Conservation (phyloP, 2,113 vertebrate species). For the Trichechus manatus region DNA sequence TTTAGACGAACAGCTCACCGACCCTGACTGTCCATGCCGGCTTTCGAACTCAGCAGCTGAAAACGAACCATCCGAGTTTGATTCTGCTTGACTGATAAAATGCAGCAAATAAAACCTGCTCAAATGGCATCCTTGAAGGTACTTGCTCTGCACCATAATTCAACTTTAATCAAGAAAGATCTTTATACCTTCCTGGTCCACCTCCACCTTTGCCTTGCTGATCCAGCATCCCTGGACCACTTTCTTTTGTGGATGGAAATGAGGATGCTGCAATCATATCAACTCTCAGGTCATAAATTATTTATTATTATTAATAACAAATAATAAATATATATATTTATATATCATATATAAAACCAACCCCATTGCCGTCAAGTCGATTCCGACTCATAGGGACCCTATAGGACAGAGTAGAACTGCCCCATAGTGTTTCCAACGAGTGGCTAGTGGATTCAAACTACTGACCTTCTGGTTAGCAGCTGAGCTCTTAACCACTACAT, state of each 20-base stretch:
- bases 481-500: too few relatives aligned
- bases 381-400: not conserved
- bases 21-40: not conserved
- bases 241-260: not conserved
- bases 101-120: not conserved
- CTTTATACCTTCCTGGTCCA: not conserved
- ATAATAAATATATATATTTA: too few relatives aligned
- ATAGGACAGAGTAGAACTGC: not conserved
- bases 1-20: constrained; percentile 12
- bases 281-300: not conserved
- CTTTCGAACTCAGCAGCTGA: constrained; percentile 43
- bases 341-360: too few relatives aligned
- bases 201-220: not conserved
- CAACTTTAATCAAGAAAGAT: not conserved
- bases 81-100: constrained; percentile 50
- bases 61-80: constrained; percentile 44
- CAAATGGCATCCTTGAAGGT: not conserved
- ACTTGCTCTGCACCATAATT: not conserved
- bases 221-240: not conserved
- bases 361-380: not conserved
- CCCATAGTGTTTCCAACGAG: too few relatives aligned
- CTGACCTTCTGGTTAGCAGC: not conserved
- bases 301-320: not conserved
- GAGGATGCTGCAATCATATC: not conserved
- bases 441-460: not conserved